Evolutionary conservation across 2,888 invertebrate species (phyloP).

Genomic region (Coenonympha arcania): DNA sequence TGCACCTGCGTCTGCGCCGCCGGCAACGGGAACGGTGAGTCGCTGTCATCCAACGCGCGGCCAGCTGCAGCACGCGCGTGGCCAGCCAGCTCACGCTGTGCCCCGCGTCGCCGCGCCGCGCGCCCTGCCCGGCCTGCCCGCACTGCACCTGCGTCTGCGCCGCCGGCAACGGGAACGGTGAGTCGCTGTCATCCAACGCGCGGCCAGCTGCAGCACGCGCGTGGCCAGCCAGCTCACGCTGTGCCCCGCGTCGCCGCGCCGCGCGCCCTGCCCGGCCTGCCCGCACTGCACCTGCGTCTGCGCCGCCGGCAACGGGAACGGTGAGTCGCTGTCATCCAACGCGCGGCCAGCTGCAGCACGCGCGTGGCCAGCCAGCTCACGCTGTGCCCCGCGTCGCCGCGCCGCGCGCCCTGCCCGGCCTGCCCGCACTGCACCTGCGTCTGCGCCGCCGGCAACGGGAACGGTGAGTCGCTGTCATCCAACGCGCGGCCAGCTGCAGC

Average conservation of each 20-base stretch:
- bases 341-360: constrained; percentile 33
- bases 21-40: constrained; percentile 5
- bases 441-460: constrained; percentile 4
- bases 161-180: constrained; percentile 4
- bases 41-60: no score
- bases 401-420: constrained; percentile 37
- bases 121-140: constrained; percentile 37
- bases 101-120: constrained; percentile 53
- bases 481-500: constrained; percentile 32
- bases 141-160: constrained; percentile 28
- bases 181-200: no score
- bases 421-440: constrained; percentile 32
- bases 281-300: constrained; percentile 30
- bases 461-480: no score
- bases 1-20: constrained; percentile 26
- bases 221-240: constrained; percentile 58
- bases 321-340: no score
- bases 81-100: constrained; percentile 63
- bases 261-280: constrained; percentile 37
- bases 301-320: constrained; percentile 4
- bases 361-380: constrained; percentile 55
- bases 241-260: constrained; percentile 58
- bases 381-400: constrained; percentile 61
- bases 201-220: constrained; percentile 34
- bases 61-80: constrained; percentile 35